A percentile compares a stretch with the other conserved stretches of the same genome.
Conservation (phyloP, 2,113 vertebrate species). For the Odontophorus gujanensis region DNA sequence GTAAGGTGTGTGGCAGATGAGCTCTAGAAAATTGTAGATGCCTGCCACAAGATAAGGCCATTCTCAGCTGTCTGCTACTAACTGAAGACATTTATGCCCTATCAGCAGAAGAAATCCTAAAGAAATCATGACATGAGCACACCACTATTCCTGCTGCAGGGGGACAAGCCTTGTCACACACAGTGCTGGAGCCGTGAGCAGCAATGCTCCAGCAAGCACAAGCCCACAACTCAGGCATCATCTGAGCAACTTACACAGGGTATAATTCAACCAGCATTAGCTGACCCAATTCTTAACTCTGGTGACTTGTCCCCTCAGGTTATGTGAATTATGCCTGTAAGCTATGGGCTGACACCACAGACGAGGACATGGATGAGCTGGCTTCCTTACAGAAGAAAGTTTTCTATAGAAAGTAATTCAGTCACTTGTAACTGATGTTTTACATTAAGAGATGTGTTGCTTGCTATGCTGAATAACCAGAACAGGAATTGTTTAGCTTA, state of each 20-base stretch:
- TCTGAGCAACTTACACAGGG: not conserved
- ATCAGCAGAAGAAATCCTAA: not conserved
- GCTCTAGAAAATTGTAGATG: no score
- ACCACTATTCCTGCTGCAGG: not conserved
- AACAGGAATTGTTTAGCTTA: not conserved
- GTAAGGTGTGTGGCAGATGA: not conserved
- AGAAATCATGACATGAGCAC: rapidly evolving
- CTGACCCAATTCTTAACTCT: not conserved
- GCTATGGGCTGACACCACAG: rapidly evolving
- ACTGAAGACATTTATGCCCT: not conserved
- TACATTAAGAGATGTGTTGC: rapidly evolving
- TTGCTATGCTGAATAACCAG: not conserved
- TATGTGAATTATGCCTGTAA: rapidly evolving
- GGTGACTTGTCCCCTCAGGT: not conserved
- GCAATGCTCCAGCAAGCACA: not conserved
- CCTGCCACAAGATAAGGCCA: not conserved
- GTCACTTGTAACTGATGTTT: not conserved
- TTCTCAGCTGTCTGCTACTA: not conserved
- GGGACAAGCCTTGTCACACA: not conserved
- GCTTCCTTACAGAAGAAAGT: not conserved
- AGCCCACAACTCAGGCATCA: not conserved
- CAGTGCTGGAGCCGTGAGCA: not conserved
- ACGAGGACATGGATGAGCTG: rapidly evolving
- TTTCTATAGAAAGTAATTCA: not conserved
- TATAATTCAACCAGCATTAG: not conserved